phyloP scores from a whole-genome alignment of 2,888 invertebrate genomes.

The Sthenelais limicola region DNA sequence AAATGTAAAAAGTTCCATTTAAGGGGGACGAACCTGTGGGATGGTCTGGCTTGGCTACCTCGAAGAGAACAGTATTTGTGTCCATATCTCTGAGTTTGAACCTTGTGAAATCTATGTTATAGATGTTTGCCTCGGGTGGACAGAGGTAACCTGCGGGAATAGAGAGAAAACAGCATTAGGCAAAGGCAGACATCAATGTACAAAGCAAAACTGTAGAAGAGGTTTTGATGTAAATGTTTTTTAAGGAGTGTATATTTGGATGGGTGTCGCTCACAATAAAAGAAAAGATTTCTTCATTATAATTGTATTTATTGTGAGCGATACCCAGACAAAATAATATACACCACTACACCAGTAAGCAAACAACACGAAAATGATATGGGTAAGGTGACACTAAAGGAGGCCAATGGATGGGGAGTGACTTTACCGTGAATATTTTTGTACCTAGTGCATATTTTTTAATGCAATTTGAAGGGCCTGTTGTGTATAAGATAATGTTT shows the following conservation, averaged over 20 bases:
- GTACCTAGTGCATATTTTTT: too few relatives aligned
- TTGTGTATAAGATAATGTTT: too few relatives aligned
- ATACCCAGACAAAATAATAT: too few relatives aligned
- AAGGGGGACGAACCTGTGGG: slow-evolving; percentile 48
- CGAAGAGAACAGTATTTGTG: slow-evolving; percentile 90
- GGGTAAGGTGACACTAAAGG: too few relatives aligned
- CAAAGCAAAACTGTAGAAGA: not conserved
- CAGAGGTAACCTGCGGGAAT: slow-evolving; percentile 83
- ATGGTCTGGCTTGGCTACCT: slow-evolving; percentile 72
- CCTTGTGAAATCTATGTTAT: slow-evolving; percentile 97
- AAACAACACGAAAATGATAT: too few relatives aligned
- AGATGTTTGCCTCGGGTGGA: slow-evolving; percentile 94
- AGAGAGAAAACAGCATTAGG: not conserved
- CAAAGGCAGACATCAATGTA: not conserved
- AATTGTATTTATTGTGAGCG: too few relatives aligned
- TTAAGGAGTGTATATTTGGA: not conserved
- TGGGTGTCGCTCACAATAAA: not conserved
- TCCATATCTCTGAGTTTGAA: slow-evolving; percentile 96
- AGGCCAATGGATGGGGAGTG: too few relatives aligned
- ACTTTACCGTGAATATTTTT: too few relatives aligned
- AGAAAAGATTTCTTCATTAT: too few relatives aligned
- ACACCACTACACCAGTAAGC: too few relatives aligned
- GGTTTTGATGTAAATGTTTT: not conserved
- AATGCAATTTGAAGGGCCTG: too few relatives aligned
- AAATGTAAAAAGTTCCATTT: too few relatives aligned